phyloP scores from a whole-genome alignment of 2,888 invertebrate species.

The Cerastis leucographa region DNA sequence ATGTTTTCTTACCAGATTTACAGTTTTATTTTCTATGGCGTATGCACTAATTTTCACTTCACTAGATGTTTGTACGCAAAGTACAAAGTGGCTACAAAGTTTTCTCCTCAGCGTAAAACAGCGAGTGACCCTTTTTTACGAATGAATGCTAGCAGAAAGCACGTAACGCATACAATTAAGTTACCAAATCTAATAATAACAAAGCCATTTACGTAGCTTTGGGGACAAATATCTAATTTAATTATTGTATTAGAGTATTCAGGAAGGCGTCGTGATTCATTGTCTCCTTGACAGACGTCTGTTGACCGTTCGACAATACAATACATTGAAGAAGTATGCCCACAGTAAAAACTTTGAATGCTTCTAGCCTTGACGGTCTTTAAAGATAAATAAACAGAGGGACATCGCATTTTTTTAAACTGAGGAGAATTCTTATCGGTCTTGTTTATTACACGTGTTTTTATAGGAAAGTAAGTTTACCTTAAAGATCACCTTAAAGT shows the following conservation, averaged over 20 bases:
- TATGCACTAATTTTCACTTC: not conserved
- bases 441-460: not conserved
- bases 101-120: not conserved
- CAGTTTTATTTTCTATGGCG: not conserved
- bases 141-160: not conserved
- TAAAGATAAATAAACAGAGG: conserved; percentile 23
- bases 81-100: not conserved
- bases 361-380: conserved; percentile 20
- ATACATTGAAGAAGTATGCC: conserved; percentile 26
- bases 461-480: not conserved
- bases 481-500: not conserved
- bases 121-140: not conserved
- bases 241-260: conserved; percentile 40
- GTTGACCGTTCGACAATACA: not conserved
- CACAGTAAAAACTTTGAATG: conserved; percentile 28
- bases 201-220: conserved; percentile 16
- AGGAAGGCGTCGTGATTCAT: not conserved
- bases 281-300: not conserved
- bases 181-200: conserved; percentile 37
- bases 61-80: not conserved
- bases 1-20: not conserved
- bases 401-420: conserved; percentile 10
- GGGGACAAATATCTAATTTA: conserved; percentile 36
- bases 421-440: not conserved
- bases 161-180: not conserved